Conservation (phyloP, 2,113 vertebrate species). For the Phoenicopterus ruber region DNA sequence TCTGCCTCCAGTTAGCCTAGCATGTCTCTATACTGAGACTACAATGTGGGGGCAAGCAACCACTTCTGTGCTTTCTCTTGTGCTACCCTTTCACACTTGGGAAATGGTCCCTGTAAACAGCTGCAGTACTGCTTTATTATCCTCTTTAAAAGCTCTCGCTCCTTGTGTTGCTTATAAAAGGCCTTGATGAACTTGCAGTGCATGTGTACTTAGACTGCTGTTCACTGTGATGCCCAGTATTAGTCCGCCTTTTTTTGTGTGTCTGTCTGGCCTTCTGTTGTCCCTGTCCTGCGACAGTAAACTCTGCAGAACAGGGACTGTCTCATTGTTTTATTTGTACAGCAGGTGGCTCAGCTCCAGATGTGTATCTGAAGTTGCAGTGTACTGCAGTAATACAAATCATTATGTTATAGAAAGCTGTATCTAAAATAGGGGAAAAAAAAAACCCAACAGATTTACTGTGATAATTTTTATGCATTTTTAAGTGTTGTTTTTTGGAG, state of each 20-base stretch:
- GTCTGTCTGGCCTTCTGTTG: not conserved
- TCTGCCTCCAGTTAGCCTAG: constrained; percentile 36
- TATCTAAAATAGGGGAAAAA: not conserved
- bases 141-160: constrained; percentile 12
- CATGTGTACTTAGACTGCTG: not conserved
- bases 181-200: constrained; percentile 3
- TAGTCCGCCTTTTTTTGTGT: not conserved
- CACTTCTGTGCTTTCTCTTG: constrained; percentile 32
- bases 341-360: constrained; percentile 29
- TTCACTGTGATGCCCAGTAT: not conserved
- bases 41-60: not conserved
- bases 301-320: not conserved
- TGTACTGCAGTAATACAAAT: not conserved
- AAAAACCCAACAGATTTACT: not conserved
- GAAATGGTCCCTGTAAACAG: constrained; percentile 50
- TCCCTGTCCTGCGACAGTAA: not conserved
- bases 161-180: constrained; percentile 47
- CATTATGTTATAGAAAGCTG: not conserved
- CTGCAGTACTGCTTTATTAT: constrained; percentile 53
- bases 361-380: not conserved
- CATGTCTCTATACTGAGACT: not conserved
- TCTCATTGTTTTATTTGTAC: not conserved
- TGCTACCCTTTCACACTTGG: constrained; percentile 38
- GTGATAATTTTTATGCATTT: not conserved
- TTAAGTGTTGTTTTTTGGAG: not conserved